Percentiles rank a stretch among this genome's conserved stretches.
Conservation (phyloP, 1,140 invertebrate species). For the Lethocerus indicus region DNA sequence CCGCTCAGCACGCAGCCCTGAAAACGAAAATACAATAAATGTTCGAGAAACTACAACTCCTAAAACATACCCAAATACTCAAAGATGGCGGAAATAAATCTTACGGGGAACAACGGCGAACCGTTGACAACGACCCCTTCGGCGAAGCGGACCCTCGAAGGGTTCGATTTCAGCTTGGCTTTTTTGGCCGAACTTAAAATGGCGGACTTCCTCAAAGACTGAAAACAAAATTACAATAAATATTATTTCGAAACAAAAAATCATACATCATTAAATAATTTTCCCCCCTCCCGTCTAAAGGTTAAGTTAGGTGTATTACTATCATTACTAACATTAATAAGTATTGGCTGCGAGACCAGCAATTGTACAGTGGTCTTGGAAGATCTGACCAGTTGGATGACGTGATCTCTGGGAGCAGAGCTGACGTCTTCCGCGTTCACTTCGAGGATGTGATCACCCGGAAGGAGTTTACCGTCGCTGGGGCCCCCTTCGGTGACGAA, state of each 20-base stretch:
- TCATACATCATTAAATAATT: background rate
- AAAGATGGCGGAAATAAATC: constrained; percentile 18
- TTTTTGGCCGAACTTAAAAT: constrained; percentile 73
- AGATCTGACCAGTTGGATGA: constrained; percentile 72
- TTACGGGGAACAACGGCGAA: constrained; percentile 52
- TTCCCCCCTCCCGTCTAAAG: background rate
- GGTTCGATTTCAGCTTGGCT: constrained; percentile 58
- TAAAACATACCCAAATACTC: constrained; percentile 4
- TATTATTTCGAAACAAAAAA: background rate
- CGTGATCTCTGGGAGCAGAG: constrained; percentile 65
- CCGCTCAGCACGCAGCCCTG: constrained; percentile 59
- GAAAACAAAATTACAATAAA: constrained; percentile 18
- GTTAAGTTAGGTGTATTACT: background rate
- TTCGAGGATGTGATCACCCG: constrained; percentile 74
- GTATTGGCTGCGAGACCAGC: constrained; percentile 65
- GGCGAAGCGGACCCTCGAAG: constrained; percentile 72
- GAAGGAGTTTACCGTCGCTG: constrained; percentile 70
- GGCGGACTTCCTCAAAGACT: constrained; percentile 58
- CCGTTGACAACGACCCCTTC: constrained; percentile 78
- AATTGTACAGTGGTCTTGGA: constrained; percentile 57
- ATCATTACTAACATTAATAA: constrained; percentile 39
- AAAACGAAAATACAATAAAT: constrained; percentile 19
- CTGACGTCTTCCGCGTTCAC: constrained; percentile 84
- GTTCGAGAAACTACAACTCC: background rate
- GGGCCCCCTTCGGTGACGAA: constrained; percentile 75